A percentile compares a stretch with the other conserved stretches of the same genome.
phyloP scores from a whole-genome alignment of 1,140 invertebrate species.

The Druon quercuslanigerum region DNA sequence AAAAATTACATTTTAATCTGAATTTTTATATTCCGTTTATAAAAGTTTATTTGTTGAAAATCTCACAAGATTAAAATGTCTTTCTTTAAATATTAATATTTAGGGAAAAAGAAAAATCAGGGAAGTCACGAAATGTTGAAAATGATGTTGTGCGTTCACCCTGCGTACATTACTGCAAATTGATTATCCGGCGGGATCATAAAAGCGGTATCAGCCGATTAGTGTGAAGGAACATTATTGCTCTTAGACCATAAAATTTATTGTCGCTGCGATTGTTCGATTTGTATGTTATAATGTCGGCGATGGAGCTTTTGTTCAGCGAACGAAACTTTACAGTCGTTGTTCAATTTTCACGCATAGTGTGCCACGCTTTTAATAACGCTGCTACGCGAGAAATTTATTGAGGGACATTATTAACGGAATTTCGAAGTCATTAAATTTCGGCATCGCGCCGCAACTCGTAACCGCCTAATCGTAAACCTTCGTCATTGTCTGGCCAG shows the following conservation, averaged over 20 bases:
- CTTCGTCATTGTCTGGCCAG: constrained; percentile 53
- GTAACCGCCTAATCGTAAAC: constrained; percentile 47
- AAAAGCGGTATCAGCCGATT: constrained; percentile 20
- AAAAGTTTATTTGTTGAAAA: no score
- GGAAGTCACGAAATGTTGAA: no score
- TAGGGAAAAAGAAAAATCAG: no score
- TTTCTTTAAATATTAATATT: no score
- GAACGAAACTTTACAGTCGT: constrained; percentile 27
- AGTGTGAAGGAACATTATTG: constrained; percentile 39
- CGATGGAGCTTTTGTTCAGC: constrained; percentile 18
- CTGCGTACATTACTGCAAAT: background rate
- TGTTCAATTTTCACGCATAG: constrained; percentile 23
- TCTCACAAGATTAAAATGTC: no score
- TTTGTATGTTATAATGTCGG: constrained; percentile 45
- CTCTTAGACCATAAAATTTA: constrained; percentile 38
- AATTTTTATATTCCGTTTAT: no score
- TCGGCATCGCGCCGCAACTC: constrained; percentile 39
- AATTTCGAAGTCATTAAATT: constrained; percentile 63
- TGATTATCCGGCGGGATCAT: constrained; percentile 24
- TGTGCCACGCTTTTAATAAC: constrained; percentile 42
- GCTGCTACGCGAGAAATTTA: constrained; percentile 53
- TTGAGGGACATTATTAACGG: constrained; percentile 63
- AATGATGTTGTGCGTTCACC: no score
- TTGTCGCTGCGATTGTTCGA: constrained; percentile 44
- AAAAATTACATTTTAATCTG: no score